These are phyloP conservation scores for Empidonax alnorum DNA, from an alignment of 2,113 vertebrate species.

Conservation along the genomic window DNA sequence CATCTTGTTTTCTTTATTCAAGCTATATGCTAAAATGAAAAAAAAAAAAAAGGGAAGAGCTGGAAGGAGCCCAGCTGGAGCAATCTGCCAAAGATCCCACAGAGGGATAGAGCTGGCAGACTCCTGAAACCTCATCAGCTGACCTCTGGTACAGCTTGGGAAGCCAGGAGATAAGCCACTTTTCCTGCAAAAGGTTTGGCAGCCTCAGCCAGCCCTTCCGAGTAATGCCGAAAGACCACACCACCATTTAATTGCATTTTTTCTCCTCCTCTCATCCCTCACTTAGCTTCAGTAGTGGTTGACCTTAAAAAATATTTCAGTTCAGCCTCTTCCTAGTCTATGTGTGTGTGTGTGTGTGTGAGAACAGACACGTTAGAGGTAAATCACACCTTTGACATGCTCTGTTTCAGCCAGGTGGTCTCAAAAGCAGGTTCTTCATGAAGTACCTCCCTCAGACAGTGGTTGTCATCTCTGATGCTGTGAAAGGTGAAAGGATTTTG, in stretches of 20 bases:
- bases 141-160: slow-evolving; percentile 38
- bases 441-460: not conserved
- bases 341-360: accelerated
- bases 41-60: slow-evolving; percentile 31
- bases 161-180: slow-evolving; percentile 10
- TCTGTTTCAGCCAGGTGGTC: not conserved
- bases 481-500: not conserved
- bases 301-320: not conserved
- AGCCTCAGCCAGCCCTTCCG: not conserved
- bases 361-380: not conserved
- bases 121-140: slow-evolving; percentile 29
- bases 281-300: not conserved
- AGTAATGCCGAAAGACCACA: not conserved
- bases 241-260: not conserved
- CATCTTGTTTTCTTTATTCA: slow-evolving; percentile 58
- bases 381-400: accelerated
- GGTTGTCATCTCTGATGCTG: not conserved
- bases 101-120: slow-evolving; percentile 52
- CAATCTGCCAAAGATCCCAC: slow-evolving; percentile 45
- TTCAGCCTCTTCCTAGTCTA: not conserved
- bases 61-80: slow-evolving; percentile 71
- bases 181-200: slow-evolving; percentile 9
- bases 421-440: not conserved
- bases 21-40: slow-evolving; percentile 21
- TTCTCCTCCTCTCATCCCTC: not conserved